phyloP scores from a whole-genome alignment of 2,113 vertebrate genomes.

The Orycteropus afer region DNA sequence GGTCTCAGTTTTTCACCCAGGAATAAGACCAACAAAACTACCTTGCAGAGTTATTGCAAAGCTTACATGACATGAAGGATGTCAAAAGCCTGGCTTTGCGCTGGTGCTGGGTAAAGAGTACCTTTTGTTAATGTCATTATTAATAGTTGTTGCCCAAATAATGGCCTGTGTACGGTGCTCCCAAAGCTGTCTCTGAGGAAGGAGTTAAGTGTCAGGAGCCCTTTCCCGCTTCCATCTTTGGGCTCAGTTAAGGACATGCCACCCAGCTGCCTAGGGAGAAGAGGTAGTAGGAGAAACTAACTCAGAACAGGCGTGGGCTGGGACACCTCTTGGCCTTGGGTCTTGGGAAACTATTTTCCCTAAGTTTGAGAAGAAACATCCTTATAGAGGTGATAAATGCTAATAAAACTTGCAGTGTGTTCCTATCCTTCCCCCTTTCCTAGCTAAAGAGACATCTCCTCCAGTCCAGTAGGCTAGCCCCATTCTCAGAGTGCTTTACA shows the following conservation, averaged over 20 bases:
- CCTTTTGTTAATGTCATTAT: not conserved
- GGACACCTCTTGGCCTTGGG: not conserved
- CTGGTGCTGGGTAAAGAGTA: not conserved
- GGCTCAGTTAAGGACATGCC: not conserved
- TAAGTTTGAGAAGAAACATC: conserved; percentile 3
- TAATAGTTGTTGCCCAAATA: not conserved
- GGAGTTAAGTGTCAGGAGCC: not conserved
- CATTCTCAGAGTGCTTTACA: not conserved
- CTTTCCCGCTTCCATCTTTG: not conserved
- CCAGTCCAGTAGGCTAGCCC: not conserved
- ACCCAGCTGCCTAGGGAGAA: not conserved
- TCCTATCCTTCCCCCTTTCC: not conserved
- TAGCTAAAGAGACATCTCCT: not conserved
- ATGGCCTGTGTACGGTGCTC: not conserved
- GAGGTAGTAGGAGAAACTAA: conserved; percentile 21
- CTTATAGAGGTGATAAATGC: not conserved
- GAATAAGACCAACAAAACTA: conserved; percentile 9
- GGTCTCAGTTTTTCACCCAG: conserved; percentile 24
- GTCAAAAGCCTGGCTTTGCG: not conserved
- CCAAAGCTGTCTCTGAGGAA: conserved; percentile 27
- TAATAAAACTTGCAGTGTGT: not conserved
- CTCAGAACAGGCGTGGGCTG: not conserved
- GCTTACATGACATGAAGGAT: not conserved
- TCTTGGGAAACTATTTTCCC: conserved; percentile 12
- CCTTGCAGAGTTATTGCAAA: not conserved